phyloP scores from a whole-genome alignment of 2,113 vertebrate genomes.

The Microcebus murinus region DNA sequence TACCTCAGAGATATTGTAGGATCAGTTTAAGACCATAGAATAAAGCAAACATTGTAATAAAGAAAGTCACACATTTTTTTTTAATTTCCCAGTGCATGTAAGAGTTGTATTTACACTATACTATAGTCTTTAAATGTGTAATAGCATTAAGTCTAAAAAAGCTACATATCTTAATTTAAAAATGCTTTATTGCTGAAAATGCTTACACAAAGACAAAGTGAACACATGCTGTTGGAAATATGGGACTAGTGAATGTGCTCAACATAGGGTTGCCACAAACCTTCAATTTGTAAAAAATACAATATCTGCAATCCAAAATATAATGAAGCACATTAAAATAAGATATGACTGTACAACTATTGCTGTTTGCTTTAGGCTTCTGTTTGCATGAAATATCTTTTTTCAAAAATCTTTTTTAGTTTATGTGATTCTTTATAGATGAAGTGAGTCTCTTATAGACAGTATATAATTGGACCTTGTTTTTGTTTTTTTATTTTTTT shows the following conservation, averaged over 20 bases:
- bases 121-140: not conserved
- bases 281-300: not conserved
- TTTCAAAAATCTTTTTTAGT: not conserved
- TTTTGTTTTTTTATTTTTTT: too few relatives aligned
- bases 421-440: not conserved
- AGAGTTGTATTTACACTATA: not conserved
- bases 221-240: not conserved
- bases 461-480: not conserved
- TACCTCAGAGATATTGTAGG: not conserved
- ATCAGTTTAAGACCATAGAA: not conserved
- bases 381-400: not conserved
- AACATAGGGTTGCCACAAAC: not conserved
- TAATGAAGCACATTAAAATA: not conserved
- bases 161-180: not conserved
- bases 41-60: not conserved
- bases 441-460: not conserved
- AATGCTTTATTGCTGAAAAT: not conserved
- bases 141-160: not conserved
- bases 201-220: not conserved
- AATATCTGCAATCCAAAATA: not conserved
- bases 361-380: not conserved
- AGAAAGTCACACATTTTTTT: not conserved
- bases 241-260: not conserved
- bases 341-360: not conserved
- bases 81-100: not conserved